phyloP scores from a whole-genome alignment of 2,113 vertebrate species.

The Rhagologus leucostigma region DNA sequence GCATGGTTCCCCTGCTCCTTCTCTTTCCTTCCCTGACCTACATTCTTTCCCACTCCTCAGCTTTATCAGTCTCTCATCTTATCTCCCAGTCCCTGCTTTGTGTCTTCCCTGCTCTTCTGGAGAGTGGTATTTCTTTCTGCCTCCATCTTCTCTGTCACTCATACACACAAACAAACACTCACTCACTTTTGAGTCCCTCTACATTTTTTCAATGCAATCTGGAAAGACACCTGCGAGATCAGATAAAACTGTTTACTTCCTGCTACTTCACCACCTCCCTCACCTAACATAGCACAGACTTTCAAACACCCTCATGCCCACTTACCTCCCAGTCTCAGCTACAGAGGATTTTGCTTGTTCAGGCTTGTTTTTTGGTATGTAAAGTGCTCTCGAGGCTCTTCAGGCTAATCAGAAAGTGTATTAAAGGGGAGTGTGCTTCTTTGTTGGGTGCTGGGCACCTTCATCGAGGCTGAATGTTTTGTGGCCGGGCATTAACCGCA shows the following conservation, averaged over 20 bases:
- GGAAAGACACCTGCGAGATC: neutral
- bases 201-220: neutral
- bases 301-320: neutral
- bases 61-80: neutral
- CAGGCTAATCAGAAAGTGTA: neutral
- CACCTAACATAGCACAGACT: neutral
- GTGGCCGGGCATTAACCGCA: neutral
- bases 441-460: neutral
- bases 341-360: neutral
- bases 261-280: neutral
- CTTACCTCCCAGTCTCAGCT: neutral
- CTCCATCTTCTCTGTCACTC: neutral
- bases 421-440: neutral
- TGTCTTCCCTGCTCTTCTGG: neutral
- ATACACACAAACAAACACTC: neutral
- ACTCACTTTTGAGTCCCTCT: neutral
- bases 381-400: neutral
- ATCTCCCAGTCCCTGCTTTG: neutral
- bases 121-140: neutral
- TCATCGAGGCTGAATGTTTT: neutral
- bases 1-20: neutral
- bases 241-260: slow-evolving; percentile 39
- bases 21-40: neutral
- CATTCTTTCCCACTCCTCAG: fast-evolving
- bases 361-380: neutral